A percentile compares a stretch with the other conserved stretches of the same genome.
Conservation (phyloP, 1,140 invertebrate genomes). For the Triops cancriformis region DNA sequence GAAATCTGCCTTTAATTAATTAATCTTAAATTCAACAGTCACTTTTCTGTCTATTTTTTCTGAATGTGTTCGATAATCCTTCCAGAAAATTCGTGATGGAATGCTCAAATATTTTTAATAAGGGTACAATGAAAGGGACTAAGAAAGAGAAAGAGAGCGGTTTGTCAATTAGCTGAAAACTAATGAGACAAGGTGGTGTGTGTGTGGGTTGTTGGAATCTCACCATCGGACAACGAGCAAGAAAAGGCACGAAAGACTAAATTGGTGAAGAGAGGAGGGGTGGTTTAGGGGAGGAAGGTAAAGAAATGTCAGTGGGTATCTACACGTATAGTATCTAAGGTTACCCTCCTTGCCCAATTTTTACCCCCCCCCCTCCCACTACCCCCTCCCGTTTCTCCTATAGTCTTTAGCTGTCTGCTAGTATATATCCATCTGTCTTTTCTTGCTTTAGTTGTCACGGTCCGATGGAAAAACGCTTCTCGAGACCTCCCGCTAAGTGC, state of each 20-base stretch:
- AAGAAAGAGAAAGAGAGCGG: neutral
- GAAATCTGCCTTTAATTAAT: no score
- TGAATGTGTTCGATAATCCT: no score
- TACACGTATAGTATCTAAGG: neutral
- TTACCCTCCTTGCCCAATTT: neutral
- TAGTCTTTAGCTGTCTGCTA: neutral
- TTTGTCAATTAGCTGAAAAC: constrained; percentile 7
- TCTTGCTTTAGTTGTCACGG: constrained; percentile 7
- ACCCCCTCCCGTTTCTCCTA: neutral
- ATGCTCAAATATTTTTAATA: neutral
- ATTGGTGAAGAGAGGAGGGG: neutral
- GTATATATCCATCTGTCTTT: neutral
- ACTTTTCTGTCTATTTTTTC: no score
- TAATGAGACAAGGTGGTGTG: constrained; percentile 9
- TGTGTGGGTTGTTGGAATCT: constrained; percentile 9
- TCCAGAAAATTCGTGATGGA: neutral
- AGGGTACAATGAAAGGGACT: neutral
- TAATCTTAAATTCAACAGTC: no score
- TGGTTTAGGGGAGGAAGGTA: neutral
- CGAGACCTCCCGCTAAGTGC: neutral
- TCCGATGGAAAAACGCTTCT: neutral
- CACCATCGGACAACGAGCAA: neutral
- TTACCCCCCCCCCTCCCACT: no score
- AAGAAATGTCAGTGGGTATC: no score
- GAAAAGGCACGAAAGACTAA: neutral